These are phyloP conservation scores for Opisthograptis luteolata DNA, from an alignment of 2,888 invertebrate genomes.

Conservation along the genomic window DNA sequence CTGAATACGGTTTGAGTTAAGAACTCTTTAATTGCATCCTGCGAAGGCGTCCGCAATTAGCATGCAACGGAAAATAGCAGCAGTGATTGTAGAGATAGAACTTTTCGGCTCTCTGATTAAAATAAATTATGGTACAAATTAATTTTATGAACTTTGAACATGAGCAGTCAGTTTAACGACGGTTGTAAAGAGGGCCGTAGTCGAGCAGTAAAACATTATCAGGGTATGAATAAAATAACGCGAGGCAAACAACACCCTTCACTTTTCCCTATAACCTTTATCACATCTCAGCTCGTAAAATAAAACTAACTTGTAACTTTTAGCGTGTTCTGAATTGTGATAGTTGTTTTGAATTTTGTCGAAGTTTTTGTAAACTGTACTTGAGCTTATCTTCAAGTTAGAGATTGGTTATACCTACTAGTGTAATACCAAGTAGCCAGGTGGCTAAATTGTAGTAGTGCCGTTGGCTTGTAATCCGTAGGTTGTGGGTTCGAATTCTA, in stretches of 20 bases:
- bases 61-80: conserved; percentile 58
- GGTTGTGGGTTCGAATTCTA: too few species aligned
- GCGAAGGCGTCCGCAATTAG: conserved; percentile 64
- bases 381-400: not conserved
- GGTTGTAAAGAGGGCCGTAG: conserved; percentile 24
- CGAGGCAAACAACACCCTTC: conserved; percentile 19
- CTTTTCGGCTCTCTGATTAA: conserved; percentile 30
- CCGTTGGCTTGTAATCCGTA: too few species aligned
- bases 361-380: not conserved
- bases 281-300: conserved; percentile 12
- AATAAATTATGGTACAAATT: conserved; percentile 33
- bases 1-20: conserved; percentile 56
- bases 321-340: not conserved
- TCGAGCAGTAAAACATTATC: conserved; percentile 31
- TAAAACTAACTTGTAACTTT: conserved; percentile 5
- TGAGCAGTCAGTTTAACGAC: conserved; percentile 31
- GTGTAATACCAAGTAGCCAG: too few species aligned
- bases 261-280: conserved; percentile 9
- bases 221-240: conserved; percentile 27
- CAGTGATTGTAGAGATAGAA: conserved; percentile 52
- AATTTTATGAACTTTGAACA: conserved; percentile 27
- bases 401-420: too few species aligned
- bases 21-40: conserved; percentile 71
- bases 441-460: too few species aligned
- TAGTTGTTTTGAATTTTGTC: not conserved